Percentiles rank a stretch among this genome's conserved stretches.
These are phyloP conservation scores for Calameuta filiformis DNA, from an alignment of 2,888 invertebrate genomes.

Conservation along the genomic window DNA sequence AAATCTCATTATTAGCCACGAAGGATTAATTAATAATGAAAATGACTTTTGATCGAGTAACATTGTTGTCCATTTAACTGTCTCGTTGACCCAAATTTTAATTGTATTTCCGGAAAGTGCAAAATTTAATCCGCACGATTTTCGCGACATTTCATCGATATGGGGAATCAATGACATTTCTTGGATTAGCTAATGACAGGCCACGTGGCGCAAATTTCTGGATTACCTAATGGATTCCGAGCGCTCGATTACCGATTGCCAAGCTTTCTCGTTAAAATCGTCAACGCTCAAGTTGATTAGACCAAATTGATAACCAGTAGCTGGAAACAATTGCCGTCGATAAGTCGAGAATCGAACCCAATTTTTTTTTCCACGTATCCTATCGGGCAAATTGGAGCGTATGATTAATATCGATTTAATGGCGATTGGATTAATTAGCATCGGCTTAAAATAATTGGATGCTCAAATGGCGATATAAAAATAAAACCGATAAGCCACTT, in stretches of 20 bases:
- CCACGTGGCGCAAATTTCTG: not conserved
- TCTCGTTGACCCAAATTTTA: not conserved
- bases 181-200: not conserved
- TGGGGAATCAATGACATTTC: too few species aligned
- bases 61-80: not conserved
- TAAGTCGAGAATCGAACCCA: not conserved
- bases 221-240: not conserved
- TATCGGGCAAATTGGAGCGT: too few species aligned
- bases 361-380: not conserved
- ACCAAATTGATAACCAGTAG: not conserved
- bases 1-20: not conserved
- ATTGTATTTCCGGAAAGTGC: not conserved
- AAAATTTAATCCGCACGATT: not conserved
- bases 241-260: not conserved
- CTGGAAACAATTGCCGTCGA: not conserved
- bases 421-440: too few species aligned
- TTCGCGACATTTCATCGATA: not conserved
- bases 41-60: not conserved
- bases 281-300: not conserved
- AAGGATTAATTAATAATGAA: slow-evolving; percentile 1
- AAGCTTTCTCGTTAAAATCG: not conserved
- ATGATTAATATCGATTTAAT: too few species aligned
- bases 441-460: too few species aligned
- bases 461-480: too few species aligned
- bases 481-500: too few species aligned